Evolutionary conservation across 2,113 vertebrate genomes (phyloP).

Genomic region (Vombatus ursinus): DNA sequence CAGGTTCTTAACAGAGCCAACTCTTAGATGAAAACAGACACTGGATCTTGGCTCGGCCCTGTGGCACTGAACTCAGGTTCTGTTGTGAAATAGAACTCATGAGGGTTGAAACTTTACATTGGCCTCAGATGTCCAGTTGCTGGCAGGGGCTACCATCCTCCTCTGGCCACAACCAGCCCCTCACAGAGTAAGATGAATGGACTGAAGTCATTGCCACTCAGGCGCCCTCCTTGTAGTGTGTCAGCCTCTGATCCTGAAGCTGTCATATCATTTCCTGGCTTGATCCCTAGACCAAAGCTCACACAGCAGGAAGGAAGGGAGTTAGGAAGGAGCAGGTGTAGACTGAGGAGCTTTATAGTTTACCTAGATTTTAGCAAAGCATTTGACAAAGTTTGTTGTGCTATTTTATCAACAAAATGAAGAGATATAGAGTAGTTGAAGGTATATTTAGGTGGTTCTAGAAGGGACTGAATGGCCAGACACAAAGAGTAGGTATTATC

Average conservation of each 20-base stretch:
- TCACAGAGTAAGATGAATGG: background rate
- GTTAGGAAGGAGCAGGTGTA: background rate
- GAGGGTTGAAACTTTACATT: background rate
- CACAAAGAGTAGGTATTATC: background rate
- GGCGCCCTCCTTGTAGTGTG: background rate
- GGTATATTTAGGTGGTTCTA: background rate
- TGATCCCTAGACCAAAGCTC: background rate
- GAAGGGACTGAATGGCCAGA: background rate
- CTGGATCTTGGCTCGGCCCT: background rate
- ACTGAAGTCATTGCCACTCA: background rate
- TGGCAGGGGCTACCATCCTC: background rate
- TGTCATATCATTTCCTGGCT: background rate
- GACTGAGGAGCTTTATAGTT: background rate
- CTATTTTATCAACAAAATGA: background rate
- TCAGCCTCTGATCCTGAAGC: background rate
- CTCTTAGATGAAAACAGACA: background rate
- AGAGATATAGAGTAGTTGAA: background rate
- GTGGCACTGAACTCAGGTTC: background rate
- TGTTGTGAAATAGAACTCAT: background rate
- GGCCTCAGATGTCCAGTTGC: background rate
- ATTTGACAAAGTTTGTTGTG: background rate
- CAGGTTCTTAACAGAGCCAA: background rate
- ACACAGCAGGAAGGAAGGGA: background rate
- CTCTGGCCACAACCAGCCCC: background rate
- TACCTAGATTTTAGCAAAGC: background rate